A percentile compares a stretch with the other conserved stretches of the same genome.
phyloP scores from a whole-genome alignment of 2,113 vertebrate species.

The Hipposideros armiger region DNA sequence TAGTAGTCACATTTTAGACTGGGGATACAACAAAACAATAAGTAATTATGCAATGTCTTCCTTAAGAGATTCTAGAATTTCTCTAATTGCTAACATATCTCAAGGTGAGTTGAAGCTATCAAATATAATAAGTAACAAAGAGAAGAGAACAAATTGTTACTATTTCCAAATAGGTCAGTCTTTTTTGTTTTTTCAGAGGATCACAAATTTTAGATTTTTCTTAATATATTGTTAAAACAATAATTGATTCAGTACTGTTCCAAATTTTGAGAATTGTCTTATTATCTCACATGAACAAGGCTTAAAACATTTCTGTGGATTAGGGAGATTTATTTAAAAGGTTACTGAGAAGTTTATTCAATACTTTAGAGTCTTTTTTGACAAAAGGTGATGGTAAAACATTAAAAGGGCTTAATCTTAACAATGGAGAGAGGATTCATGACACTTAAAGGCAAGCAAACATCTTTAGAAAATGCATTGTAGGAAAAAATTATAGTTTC shows the following conservation, averaged over 20 bases:
- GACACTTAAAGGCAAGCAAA: conserved; percentile 19
- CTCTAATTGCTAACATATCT: not conserved
- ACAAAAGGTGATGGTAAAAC: not conserved
- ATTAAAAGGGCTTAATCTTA: conserved; percentile 21
- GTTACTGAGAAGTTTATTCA: not conserved
- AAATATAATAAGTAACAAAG: conserved; percentile 24
- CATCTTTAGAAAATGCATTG: not conserved
- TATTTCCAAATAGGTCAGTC: conserved; percentile 1
- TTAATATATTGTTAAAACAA: conserved; percentile 38
- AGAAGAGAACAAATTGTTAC: not conserved
- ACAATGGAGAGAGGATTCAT: conserved; percentile 3
- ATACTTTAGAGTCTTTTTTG: not conserved
- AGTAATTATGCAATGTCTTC: not conserved
- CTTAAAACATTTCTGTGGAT: not conserved
- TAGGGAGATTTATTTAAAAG: not conserved
- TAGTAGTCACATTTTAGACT: not conserved
- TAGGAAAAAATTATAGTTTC: not conserved
- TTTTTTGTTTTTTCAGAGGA: not conserved
- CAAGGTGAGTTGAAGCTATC: not conserved
- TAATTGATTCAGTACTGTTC: not conserved
- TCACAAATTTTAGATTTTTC: conserved; percentile 40
- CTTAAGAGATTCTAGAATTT: conserved; percentile 20
- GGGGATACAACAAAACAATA: not conserved
- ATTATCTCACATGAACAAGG: not conserved
- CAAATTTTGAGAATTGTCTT: conserved; percentile 25